A percentile compares a stretch with the other conserved stretches of the same genome.
Evolutionary conservation across 2,888 invertebrate species (phyloP).

Genomic region (Ctenicera cuprea): DNA sequence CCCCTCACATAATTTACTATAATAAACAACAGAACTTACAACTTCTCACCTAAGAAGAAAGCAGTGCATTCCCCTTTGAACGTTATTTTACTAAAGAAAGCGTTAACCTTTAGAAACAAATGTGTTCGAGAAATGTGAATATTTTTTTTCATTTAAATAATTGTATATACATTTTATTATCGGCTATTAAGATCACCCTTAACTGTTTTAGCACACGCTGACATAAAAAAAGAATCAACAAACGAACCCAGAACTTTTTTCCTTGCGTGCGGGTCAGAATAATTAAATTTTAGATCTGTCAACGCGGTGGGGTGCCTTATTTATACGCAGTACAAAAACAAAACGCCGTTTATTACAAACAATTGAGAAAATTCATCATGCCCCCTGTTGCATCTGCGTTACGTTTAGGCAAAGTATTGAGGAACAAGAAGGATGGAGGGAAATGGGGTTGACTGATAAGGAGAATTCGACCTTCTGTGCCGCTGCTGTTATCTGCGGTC

Average conservation of each 20-base stretch:
- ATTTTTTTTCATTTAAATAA: too few relatives aligned
- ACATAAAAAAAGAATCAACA: conserved; percentile 7
- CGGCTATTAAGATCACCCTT: neutral
- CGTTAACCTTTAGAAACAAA: neutral
- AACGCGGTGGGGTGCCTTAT: conserved; percentile 38
- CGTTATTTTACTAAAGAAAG: neutral
- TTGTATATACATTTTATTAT: too few relatives aligned
- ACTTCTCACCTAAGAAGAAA: neutral
- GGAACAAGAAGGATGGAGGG: conserved; percentile 1
- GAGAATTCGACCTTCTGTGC: conserved; percentile 6
- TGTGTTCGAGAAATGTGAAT: too few relatives aligned
- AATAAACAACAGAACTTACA: conserved; percentile 2
- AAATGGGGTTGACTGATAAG: conserved; percentile 24
- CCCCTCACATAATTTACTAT: conserved; percentile 6
- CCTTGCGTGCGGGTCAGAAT: conserved; percentile 36
- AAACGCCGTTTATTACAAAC: conserved; percentile 33
- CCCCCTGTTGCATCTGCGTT: conserved; percentile 16
- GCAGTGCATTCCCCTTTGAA: neutral
- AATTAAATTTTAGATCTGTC: conserved; percentile 43
- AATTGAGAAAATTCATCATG: conserved; percentile 35
- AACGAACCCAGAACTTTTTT: neutral
- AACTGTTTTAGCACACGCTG: neutral
- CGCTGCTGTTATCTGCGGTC: conserved; percentile 30
- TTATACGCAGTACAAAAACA: conserved; percentile 42
- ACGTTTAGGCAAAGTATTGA: neutral